These are phyloP conservation scores for Labeo rohita DNA, from an alignment of 2,113 vertebrate species.

Conservation along the genomic window DNA sequence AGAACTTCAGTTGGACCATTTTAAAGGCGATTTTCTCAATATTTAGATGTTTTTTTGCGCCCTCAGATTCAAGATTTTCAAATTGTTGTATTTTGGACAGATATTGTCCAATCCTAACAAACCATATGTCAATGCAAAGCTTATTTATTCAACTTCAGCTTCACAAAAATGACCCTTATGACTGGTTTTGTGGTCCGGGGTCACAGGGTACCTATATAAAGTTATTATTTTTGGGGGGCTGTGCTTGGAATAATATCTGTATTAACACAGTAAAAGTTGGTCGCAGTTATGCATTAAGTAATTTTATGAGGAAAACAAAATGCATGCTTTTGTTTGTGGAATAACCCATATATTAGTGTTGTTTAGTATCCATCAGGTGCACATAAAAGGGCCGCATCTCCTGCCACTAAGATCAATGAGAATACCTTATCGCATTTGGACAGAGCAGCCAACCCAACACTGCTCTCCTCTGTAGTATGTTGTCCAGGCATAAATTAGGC, in stretches of 20 bases:
- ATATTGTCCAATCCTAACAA: too few relatives aligned
- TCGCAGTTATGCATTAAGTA: neutral
- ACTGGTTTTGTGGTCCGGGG: too few relatives aligned
- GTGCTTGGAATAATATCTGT: neutral
- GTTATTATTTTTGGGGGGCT: neutral
- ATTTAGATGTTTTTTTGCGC: too few relatives aligned
- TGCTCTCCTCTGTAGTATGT: neutral
- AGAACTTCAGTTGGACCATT: too few relatives aligned
- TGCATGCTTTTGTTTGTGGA: neutral
- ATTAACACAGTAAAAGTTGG: neutral
- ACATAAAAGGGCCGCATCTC: neutral
- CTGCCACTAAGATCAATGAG: slow-evolving; percentile 35
- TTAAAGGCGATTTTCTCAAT: too few relatives aligned
- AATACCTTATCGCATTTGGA: slow-evolving; percentile 32
- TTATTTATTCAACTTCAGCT: too few relatives aligned
- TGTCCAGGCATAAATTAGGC: neutral
- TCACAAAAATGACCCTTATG: too few relatives aligned
- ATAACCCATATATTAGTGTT: neutral
- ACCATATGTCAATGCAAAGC: too few relatives aligned
- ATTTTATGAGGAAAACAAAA: neutral
- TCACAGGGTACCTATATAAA: neutral
- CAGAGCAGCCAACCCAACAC: slow-evolving; percentile 12
- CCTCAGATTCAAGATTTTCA: too few relatives aligned
- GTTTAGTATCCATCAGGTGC: neutral
- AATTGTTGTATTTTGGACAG: too few relatives aligned